phyloP scores from a whole-genome alignment of 2,113 vertebrate species.

The Leiothrix lutea region DNA sequence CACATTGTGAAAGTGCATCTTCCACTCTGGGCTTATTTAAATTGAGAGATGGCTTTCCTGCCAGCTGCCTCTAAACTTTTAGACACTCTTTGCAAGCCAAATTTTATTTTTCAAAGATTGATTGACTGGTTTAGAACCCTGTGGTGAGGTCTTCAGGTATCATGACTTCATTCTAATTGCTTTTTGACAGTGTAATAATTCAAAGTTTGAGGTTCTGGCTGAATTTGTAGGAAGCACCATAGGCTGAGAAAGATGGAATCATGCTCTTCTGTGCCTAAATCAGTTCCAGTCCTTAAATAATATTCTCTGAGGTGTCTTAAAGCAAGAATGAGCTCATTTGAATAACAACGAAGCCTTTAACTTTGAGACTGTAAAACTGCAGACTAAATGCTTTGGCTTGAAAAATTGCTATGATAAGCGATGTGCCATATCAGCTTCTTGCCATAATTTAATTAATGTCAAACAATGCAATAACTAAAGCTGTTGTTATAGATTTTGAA shows the following conservation, averaged over 20 bases:
- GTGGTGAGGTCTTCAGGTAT: neutral
- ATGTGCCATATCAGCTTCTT: neutral
- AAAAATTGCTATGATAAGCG: neutral
- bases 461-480: neutral
- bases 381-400: neutral
- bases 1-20: neutral
- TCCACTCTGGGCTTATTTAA: neutral
- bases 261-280: neutral
- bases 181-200: neutral
- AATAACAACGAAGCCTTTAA: neutral
- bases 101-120: neutral
- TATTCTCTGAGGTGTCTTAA: slow-evolving; percentile 1
- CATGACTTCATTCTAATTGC: neutral
- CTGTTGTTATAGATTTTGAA: neutral
- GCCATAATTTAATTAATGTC: slow-evolving; percentile 17
- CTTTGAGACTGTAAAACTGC: neutral
- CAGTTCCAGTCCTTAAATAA: slow-evolving; percentile 9
- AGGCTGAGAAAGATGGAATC: neutral
- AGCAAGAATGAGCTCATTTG: slow-evolving; percentile 19
- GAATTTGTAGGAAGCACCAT: neutral
- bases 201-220: neutral
- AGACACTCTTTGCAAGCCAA: neutral
- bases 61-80: neutral
- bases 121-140: neutral
- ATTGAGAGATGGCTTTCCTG: neutral